A percentile compares a stretch with the other conserved stretches of the same genome.
Conservation (phyloP, 64 coral and sea anemone species). For the Stylophora pistillata region DNA sequence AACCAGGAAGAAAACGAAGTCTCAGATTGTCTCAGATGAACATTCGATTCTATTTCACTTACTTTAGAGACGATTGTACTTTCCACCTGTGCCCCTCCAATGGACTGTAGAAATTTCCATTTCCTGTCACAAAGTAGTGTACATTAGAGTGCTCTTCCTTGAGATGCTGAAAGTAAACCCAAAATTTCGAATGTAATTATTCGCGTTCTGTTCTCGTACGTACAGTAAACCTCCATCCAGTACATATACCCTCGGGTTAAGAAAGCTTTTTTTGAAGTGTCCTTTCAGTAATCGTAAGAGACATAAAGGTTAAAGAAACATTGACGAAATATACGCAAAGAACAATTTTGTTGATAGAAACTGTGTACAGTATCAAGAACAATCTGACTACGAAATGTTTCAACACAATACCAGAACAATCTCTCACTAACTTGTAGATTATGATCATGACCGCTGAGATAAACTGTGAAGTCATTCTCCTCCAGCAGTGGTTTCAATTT, state of each 20-base stretch:
- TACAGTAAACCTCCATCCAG: not conserved
- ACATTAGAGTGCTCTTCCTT: conserved; percentile 69
- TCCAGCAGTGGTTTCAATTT: conserved; percentile 72
- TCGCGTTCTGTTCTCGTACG: not conserved
- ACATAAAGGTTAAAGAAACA: too few species aligned
- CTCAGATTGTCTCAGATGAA: not conserved
- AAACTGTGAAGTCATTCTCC: conserved; percentile 82
- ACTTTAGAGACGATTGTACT: conserved; percentile 46
- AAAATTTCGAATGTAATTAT: not conserved
- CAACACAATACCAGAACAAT: not conserved
- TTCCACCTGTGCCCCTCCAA: not conserved
- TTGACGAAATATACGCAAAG: too few species aligned
- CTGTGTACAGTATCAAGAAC: too few species aligned
- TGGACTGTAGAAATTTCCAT: conserved; percentile 70
- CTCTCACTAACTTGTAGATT: conserved; percentile 73
- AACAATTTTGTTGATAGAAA: too few species aligned
- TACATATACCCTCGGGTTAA: not conserved
- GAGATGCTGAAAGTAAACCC: conserved; percentile 53
- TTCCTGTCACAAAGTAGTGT: conserved; percentile 84
- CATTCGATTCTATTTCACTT: not conserved
- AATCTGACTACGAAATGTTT: too few species aligned
- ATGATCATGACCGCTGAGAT: conserved; percentile 88
- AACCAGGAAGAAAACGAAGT: not conserved
- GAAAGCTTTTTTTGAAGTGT: too few species aligned
- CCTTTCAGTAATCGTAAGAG: too few species aligned